Conservation (phyloP, 2,113 vertebrate species). For the Mobula hypostoma region DNA sequence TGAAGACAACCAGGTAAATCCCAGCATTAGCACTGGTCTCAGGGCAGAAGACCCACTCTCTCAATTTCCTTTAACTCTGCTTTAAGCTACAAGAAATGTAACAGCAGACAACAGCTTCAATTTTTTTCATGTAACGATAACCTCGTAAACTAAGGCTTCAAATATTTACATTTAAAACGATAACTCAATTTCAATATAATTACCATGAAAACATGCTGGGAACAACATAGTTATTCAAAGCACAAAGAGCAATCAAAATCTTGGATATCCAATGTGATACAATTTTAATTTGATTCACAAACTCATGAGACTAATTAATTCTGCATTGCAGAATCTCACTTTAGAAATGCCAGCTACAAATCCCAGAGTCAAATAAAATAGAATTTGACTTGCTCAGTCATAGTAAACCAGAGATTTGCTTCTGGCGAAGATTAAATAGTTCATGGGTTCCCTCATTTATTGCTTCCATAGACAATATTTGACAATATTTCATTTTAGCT, state of each 20-base stretch:
- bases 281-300: background rate
- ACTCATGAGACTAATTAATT: background rate
- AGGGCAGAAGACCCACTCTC: no score
- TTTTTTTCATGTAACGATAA: background rate
- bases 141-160: background rate
- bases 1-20: no score
- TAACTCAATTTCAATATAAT: background rate
- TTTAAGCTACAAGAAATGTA: background rate
- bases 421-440: background rate
- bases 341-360: background rate
- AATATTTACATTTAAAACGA: background rate
- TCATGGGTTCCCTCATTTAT: background rate
- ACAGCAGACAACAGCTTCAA: background rate
- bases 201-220: background rate
- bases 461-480: background rate
- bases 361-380: background rate
- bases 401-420: background rate
- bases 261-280: background rate
- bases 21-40: no score
- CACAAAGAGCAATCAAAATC: background rate
- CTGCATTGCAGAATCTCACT: background rate
- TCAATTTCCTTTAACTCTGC: background rate
- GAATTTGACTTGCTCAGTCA: background rate
- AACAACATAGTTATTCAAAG: background rate
- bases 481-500: background rate